Base-by-base conservation (phyloP, 2,113 vertebrate genomes). In the Chaetodon trifascialis region DNA sequence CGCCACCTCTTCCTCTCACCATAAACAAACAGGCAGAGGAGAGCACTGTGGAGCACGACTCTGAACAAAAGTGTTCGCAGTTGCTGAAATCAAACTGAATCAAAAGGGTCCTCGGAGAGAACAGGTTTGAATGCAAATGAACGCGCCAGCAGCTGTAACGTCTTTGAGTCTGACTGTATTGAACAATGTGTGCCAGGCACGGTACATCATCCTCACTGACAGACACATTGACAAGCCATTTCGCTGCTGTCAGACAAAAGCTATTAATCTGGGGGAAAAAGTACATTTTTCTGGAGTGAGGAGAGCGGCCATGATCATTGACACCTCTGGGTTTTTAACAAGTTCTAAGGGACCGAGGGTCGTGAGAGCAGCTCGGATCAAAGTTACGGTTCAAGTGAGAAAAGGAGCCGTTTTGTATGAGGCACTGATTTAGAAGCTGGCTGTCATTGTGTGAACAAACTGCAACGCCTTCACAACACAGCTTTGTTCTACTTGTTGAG, bases 191-290 rank as follows among this genome's bases (percentile, higher is more conserved):
- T 46, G 63, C 64, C 87, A 73, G 76, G 62, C 63, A 12, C 44
- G 9, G 47, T 54, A 42, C 9, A 42, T 84, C 86, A 84, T 86
- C 81, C 40, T 17, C 76, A 12, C 75, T 64, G 80, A 88, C 75
- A 55, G 75, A 87, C 80, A 79, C 52, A 25, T 5, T 51, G 76
- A 83, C 83, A 46, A 55, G 56, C 65, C 76, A 46, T 83, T 86
- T 79, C 25, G 15, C 76, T 15, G 74, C 51, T 11, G 58, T 56
- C 64, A 71, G 6, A 77, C 30, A 73, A 80, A 78, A 84, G 34
- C 34, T 42, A 74, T 78, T 83, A 65, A 84, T 82, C 52, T 30
- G 51, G 40, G 12, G 1, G 65, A 59, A 25, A 5, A 12, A 7
- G 40, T 5, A 15, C 15, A 44, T 65, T 84, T 77, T 75, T 47